Evolutionary conservation across 2,797 vertebrate species (phyloP).

Genomic region (Hemitrygon akajei): DNA sequence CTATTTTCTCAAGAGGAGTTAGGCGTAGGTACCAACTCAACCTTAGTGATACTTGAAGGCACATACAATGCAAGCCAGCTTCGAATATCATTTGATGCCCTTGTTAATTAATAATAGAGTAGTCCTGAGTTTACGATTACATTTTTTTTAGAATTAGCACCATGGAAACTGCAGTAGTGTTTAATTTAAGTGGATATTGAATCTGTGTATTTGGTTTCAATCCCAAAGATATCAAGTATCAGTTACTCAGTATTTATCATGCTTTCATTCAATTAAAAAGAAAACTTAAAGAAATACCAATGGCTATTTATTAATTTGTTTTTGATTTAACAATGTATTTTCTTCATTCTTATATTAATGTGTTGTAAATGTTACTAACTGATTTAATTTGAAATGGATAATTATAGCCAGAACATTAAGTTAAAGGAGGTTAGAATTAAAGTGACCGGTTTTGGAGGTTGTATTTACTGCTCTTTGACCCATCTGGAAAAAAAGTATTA

Average conservation of each 20-base stretch:
- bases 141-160: conserved; percentile 55
- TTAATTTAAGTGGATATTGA: conserved; percentile 67
- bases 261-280: not conserved
- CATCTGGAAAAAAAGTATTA: not conserved
- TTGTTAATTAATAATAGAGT: conserved; percentile 20
- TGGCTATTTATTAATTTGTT: not conserved
- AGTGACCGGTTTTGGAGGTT: not conserved
- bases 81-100: not conserved
- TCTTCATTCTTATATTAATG: not conserved
- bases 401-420: not conserved
- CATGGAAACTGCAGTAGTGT: conserved; percentile 57
- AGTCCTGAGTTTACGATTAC: conserved; percentile 58
- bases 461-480: not conserved
- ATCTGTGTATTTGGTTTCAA: conserved; percentile 63
- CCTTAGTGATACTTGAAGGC: not conserved
- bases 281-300: not conserved
- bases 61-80: not conserved
- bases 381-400: conserved; percentile 12
- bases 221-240: conserved; percentile 47
- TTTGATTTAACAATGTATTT: not conserved
- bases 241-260: not conserved
- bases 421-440: not conserved
- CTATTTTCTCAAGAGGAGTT: too few species aligned
- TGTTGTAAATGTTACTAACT: not conserved
- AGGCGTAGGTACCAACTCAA: not conserved